Conservation (phyloP, 2,888 invertebrate species). For the Dioctria rufipes region DNA sequence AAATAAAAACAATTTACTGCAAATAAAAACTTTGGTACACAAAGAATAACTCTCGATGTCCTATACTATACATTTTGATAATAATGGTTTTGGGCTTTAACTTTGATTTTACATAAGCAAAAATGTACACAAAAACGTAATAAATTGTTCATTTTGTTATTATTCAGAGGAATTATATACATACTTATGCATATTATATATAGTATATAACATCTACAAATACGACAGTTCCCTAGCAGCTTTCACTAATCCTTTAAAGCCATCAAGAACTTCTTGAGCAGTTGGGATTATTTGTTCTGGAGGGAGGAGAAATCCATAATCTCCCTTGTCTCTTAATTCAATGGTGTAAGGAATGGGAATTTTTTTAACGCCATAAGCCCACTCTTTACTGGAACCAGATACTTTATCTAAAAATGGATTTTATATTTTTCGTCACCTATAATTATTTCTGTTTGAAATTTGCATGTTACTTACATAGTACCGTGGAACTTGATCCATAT, state of each 20-base stretch:
- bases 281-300: conserved; percentile 76
- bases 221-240: conserved; percentile 72
- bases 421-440: not conserved
- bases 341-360: conserved; percentile 75
- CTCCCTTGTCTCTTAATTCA: conserved; percentile 79
- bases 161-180: no score
- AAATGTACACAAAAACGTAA: no score
- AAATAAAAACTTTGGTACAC: no score
- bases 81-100: no score
- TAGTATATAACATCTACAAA: conserved; percentile 62
- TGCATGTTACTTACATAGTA: conserved; percentile 72
- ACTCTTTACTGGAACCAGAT: conserved; percentile 73
- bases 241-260: conserved; percentile 72
- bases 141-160: no score
- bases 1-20: no score
- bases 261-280: conserved; percentile 75
- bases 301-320: conserved; percentile 79
- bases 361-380: conserved; percentile 73
- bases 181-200: no score
- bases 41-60: no score
- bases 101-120: no score
- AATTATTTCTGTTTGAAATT: no score
- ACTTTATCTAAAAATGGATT: conserved; percentile 66
- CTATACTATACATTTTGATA: no score
- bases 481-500: conserved; percentile 75